Conservation (phyloP, 2,113 vertebrate genomes). For the Phalacrocorax pelagicus region DNA sequence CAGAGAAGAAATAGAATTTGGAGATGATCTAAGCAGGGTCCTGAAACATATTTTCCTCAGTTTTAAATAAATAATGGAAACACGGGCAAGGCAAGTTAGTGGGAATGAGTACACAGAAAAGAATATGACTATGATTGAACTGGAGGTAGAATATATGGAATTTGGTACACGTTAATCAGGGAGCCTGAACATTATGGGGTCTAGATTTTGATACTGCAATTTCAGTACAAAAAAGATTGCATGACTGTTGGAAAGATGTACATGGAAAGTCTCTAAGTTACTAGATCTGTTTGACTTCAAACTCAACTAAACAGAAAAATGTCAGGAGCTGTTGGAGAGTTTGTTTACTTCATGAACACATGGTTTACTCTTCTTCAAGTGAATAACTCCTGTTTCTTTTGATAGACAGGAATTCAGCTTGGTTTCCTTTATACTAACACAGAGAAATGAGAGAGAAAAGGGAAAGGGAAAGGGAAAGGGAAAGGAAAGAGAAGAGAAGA, state of each 20-base stretch:
- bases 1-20: not conserved
- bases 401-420: not conserved
- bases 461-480: rapidly evolving
- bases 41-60: not conserved
- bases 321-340: not conserved
- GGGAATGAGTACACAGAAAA: not conserved
- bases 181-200: not conserved
- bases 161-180: not conserved
- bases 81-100: not conserved
- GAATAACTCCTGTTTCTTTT: not conserved
- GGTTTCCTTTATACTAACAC: not conserved
- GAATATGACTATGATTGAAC: not conserved
- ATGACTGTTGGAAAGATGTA: not conserved
- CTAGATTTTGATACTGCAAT: not conserved
- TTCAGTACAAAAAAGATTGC: not conserved
- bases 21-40: not conserved
- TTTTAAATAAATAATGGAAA: not conserved
- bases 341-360: not conserved
- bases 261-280: not conserved
- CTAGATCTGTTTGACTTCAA: not conserved
- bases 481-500: no score
- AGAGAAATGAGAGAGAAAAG: no score
- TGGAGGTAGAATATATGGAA: not conserved
- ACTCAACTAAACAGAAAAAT: not conserved
- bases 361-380: not conserved